These are phyloP conservation scores for Leptopilina myrica DNA, from an alignment of 2,888 invertebrate species.

Conservation along the genomic window DNA sequence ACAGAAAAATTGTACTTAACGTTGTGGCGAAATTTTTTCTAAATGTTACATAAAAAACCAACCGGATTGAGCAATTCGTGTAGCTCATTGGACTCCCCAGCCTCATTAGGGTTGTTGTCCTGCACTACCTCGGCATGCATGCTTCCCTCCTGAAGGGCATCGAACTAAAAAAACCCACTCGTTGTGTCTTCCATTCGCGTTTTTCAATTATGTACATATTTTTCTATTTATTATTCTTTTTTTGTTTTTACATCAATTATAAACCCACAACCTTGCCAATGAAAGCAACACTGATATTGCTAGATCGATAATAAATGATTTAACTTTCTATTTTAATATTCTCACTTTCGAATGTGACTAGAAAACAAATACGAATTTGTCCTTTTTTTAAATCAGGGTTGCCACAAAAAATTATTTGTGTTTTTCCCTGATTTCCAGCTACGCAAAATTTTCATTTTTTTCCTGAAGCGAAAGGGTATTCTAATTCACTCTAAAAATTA, in stretches of 20 bases:
- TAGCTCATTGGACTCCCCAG: constrained; percentile 72
- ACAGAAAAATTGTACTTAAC: constrained; percentile 30
- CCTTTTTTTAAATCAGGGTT: too few relatives aligned
- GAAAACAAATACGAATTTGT: background rate
- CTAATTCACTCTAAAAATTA: too few relatives aligned
- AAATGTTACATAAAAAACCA: constrained; percentile 62
- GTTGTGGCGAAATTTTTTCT: constrained; percentile 4
- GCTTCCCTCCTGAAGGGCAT: constrained; percentile 73
- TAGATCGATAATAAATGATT: constrained; percentile 20
- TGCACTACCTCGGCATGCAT: constrained; percentile 73
- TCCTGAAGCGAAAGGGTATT: too few relatives aligned
- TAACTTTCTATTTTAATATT: background rate
- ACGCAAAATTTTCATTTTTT: too few relatives aligned
- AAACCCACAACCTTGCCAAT: constrained; percentile 43
- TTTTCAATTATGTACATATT: background rate
- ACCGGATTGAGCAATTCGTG: constrained; percentile 74
- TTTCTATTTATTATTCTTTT: constrained; percentile 1
- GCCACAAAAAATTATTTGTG: too few relatives aligned
- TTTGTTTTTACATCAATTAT: background rate
- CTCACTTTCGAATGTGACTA: background rate
- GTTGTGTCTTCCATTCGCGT: constrained; percentile 53
- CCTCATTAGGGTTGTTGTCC: constrained; percentile 67
- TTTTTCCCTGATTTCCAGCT: too few relatives aligned
- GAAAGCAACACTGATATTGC: constrained; percentile 47
- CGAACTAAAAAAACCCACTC: constrained; percentile 74